A percentile compares a stretch with the other conserved stretches of the same genome.
These are phyloP conservation scores for Melinaea marsaeus DNA, from an alignment of 2,888 invertebrate genomes.

Conservation along the genomic window DNA sequence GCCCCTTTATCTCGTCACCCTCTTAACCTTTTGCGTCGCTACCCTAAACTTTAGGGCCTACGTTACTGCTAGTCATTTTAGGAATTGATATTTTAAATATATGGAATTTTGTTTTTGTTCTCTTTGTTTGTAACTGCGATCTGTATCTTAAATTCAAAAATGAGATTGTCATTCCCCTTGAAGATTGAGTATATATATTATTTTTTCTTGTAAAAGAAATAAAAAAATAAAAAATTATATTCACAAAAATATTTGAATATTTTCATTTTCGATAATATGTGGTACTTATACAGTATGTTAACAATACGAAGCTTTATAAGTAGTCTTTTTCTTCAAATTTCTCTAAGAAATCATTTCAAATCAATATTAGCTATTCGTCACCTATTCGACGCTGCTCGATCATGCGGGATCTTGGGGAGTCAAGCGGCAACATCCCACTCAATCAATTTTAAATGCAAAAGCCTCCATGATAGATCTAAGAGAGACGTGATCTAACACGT, in stretches of 20 bases:
- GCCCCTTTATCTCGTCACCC: constrained; percentile 60
- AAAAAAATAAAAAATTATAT: too few species aligned
- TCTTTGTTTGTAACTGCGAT: constrained; percentile 17
- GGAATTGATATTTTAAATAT: constrained; percentile 7
- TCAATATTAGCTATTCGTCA: constrained; percentile 16
- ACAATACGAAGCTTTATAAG: too few species aligned
- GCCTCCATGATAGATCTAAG: constrained; percentile 56
- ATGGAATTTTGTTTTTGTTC: neutral
- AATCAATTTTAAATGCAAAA: constrained; percentile 52
- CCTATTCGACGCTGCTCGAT: constrained; percentile 25
- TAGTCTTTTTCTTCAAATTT: too few species aligned
- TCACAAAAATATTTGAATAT: too few species aligned
- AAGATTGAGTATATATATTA: constrained; percentile 29
- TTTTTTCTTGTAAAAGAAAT: too few species aligned
- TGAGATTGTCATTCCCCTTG: constrained; percentile 30
- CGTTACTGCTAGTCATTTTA: constrained; percentile 16
- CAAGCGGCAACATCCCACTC: constrained; percentile 43
- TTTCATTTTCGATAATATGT: too few species aligned
- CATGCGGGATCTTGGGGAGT: constrained; percentile 40
- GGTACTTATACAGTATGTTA: too few species aligned
- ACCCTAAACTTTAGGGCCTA: constrained; percentile 23
- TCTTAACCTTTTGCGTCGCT: constrained; percentile 42
- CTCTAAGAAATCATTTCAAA: neutral
- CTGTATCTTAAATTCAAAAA: constrained; percentile 31
- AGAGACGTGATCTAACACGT: constrained; percentile 52